Evolutionary conservation across 2,113 vertebrate species (phyloP).

Genomic region (Mustela nigripes): DNA sequence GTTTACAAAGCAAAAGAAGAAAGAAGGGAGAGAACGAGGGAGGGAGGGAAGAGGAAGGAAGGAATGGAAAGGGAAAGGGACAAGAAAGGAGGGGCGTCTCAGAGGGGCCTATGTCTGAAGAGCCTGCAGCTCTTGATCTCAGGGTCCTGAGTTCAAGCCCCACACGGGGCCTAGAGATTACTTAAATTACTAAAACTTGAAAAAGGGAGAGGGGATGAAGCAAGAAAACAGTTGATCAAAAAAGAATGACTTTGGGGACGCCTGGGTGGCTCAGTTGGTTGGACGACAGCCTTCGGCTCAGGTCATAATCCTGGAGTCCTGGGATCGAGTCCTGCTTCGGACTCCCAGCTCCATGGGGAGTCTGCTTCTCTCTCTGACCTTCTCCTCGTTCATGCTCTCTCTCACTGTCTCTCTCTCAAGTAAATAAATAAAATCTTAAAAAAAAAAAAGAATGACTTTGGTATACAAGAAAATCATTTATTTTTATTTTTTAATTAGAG

Average conservation of each 20-base stretch:
- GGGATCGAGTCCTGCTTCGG: no score
- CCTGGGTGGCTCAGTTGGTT: no score
- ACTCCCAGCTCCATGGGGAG: no score
- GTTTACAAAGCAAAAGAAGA: neutral
- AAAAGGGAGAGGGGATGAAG: neutral
- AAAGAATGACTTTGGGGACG: neutral
- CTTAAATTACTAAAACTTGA: neutral
- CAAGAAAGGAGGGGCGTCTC: neutral
- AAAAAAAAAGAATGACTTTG: neutral
- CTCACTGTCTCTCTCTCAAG: no score
- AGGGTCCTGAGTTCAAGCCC: neutral
- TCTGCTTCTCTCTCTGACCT: no score
- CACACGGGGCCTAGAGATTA: neutral
- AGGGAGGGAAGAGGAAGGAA: neutral
- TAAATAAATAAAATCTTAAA: no score
- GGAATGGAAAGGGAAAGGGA: neutral
- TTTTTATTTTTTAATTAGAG: conserved; percentile 56
- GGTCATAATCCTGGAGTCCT: no score
- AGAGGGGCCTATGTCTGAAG: neutral
- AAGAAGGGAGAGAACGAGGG: neutral
- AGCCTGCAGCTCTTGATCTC: neutral
- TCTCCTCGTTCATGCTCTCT: no score
- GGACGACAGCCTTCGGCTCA: no score
- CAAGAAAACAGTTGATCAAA: neutral
- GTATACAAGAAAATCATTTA: neutral